phyloP scores from a whole-genome alignment of 2,797 vertebrate species.

The Rhyacichthys aspro region DNA sequence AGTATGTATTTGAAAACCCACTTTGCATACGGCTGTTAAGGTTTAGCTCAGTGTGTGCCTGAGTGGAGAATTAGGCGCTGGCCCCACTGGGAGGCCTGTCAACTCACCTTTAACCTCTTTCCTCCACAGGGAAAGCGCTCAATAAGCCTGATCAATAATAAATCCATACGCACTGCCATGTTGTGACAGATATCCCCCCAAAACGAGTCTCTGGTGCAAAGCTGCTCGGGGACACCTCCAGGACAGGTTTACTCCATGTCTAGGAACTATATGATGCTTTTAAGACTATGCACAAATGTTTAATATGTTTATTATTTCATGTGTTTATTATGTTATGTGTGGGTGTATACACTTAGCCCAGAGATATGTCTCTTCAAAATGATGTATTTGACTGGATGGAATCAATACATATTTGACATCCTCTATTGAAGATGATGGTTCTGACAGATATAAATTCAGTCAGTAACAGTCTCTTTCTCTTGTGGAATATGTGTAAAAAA shows the following conservation, averaged over 20 bases:
- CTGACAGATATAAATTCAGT: neutral
- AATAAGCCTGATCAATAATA: conserved; percentile 61
- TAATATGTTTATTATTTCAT: too few relatives aligned
- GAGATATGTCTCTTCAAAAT: neutral
- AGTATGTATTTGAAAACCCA: neutral
- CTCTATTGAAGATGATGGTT: neutral
- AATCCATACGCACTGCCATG: conserved; percentile 51
- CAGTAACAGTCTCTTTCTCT: too few relatives aligned
- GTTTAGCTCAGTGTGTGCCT: neutral
- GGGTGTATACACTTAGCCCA: neutral
- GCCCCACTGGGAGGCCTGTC: conserved; percentile 42
- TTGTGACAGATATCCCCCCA: conserved; percentile 57
- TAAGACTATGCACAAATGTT: too few relatives aligned
- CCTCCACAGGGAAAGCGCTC: conserved; percentile 49
- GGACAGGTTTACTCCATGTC: neutral
- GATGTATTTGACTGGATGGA: neutral
- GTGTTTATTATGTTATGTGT: neutral
- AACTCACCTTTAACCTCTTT: conserved; percentile 58
- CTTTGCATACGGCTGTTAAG: conserved; percentile 1
- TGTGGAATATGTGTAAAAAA: too few relatives aligned
- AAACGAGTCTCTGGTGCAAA: conserved; percentile 22
- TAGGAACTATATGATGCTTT: neutral
- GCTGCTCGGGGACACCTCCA: conserved; percentile 12
- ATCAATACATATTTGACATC: neutral
- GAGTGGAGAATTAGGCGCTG: conserved; percentile 22